Evolutionary conservation across 1,140 invertebrate species (phyloP).

Genomic region (Aphaenogaster ashmeadi): DNA sequence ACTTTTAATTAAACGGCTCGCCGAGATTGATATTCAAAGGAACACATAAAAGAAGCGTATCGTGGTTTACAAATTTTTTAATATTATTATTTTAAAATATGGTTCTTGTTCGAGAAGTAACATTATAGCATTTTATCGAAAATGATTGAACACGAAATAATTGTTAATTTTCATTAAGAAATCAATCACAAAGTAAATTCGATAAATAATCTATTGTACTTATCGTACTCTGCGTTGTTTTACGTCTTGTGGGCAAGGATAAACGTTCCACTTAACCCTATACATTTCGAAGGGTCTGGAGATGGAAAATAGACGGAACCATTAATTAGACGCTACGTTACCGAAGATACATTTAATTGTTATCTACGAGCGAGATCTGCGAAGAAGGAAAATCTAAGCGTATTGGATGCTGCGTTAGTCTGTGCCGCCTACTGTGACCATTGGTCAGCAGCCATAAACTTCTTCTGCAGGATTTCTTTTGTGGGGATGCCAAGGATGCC

Average conservation of each 20-base stretch:
- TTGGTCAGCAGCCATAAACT: background rate
- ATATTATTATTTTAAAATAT: conserved; percentile 1
- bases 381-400: conserved; percentile 62
- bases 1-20: conserved; percentile 42
- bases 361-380: conserved; percentile 70
- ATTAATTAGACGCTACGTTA: conserved; percentile 69
- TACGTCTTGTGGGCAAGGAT: background rate
- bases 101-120: background rate
- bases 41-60: background rate
- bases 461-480: conserved; percentile 5
- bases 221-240: background rate
- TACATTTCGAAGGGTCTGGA: background rate
- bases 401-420: conserved; percentile 66
- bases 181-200: background rate
- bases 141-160: background rate
- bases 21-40: background rate
- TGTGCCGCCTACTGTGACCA: conserved; percentile 61
- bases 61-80: background rate
- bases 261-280: background rate
- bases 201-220: background rate
- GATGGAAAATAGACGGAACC: conserved; percentile 71
- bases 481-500: background rate
- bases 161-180: background rate
- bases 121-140: background rate
- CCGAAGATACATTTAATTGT: conserved; percentile 67